phyloP scores from a whole-genome alignment of 2,797 vertebrate genomes.

The Enoplosus armatus region DNA sequence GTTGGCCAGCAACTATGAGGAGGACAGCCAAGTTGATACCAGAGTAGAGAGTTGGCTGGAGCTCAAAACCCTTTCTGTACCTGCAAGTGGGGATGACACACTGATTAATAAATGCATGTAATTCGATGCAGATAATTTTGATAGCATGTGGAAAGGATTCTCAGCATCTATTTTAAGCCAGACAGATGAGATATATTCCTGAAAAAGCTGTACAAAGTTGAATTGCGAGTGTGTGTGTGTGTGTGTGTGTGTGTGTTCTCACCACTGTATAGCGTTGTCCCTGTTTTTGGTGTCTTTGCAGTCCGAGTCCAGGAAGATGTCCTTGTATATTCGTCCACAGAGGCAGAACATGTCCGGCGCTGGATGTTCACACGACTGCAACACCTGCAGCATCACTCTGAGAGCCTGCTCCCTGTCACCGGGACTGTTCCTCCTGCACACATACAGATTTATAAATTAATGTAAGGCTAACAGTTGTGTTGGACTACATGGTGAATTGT shows the following conservation, averaged over 20 bases:
- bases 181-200: neutral
- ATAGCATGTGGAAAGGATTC: neutral
- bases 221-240: no score
- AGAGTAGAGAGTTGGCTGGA: slow-evolving; percentile 95
- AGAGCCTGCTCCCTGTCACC: slow-evolving; percentile 94
- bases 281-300: slow-evolving; percentile 92
- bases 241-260: slow-evolving; percentile 22
- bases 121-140: neutral
- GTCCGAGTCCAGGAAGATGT: slow-evolving; percentile 95
- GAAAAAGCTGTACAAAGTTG: neutral
- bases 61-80: slow-evolving; percentile 96
- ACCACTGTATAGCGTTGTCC: slow-evolving; percentile 95
- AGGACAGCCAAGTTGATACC: slow-evolving; percentile 95
- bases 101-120: neutral
- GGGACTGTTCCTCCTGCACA: slow-evolving; percentile 89
- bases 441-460: neutral
- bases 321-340: slow-evolving; percentile 97
- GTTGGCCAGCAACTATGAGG: slow-evolving; percentile 93
- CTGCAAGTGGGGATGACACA: slow-evolving; percentile 71
- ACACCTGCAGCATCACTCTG: slow-evolving; percentile 92
- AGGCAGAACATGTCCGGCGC: slow-evolving; percentile 97
- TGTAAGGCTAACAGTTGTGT: no score
- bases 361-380: slow-evolving; percentile 92
- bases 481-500: neutral
- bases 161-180: neutral